Conservation (phyloP, 2,113 vertebrate genomes). For the Clarias macrocephalus region DNA sequence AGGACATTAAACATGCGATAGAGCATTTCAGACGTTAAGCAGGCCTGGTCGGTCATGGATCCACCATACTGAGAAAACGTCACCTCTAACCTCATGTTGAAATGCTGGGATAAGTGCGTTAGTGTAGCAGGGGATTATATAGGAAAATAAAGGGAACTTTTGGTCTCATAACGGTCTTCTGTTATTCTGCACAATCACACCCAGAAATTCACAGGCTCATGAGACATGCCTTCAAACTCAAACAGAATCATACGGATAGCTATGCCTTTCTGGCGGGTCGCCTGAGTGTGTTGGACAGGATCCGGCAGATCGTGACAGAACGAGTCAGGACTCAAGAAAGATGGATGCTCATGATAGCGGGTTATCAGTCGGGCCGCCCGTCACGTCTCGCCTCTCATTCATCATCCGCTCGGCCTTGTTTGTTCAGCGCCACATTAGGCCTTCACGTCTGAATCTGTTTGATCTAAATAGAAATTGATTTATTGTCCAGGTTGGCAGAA, state of each 20-base stretch:
- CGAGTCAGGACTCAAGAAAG: conserved; percentile 45
- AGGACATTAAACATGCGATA: too few species aligned
- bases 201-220: background rate
- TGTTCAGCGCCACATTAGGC: conserved; percentile 55
- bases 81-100: too few species aligned
- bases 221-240: conserved; percentile 10
- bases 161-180: too few species aligned
- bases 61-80: too few species aligned
- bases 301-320: conserved; percentile 42
- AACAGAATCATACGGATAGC: conserved; percentile 35
- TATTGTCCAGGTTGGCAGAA: conserved; percentile 49
- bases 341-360: conserved; percentile 57
- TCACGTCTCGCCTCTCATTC: conserved; percentile 51
- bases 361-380: conserved; percentile 56
- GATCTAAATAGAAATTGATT: conserved; percentile 65
- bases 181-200: background rate
- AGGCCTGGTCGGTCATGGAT: too few species aligned
- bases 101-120: too few species aligned
- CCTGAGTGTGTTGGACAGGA: conserved; percentile 47
- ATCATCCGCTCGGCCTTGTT: conserved; percentile 55
- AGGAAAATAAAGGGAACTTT: too few species aligned
- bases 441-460: conserved; percentile 56
- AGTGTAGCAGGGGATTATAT: too few species aligned
- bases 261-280: conserved; percentile 45
- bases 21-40: too few species aligned